These are phyloP conservation scores for Picathartes gymnocephalus DNA, from an alignment of 2,113 vertebrate species.

Conservation along the genomic window DNA sequence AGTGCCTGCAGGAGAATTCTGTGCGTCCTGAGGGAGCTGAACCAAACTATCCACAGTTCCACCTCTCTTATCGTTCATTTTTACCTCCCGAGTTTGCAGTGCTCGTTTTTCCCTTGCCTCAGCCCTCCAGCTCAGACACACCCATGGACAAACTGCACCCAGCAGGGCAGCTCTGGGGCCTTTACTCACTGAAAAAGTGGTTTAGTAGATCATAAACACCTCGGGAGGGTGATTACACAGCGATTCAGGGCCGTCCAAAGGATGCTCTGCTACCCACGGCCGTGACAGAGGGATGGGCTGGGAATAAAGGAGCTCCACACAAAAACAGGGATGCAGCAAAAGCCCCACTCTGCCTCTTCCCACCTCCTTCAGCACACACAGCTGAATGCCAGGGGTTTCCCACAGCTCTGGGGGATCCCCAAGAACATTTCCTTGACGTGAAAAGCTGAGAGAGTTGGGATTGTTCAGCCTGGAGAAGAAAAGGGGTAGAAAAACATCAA, in stretches of 20 bases:
- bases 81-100: not conserved
- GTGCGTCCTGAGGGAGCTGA: not conserved
- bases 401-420: not conserved
- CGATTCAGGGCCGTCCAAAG: accelerated
- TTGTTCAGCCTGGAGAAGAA: not conserved
- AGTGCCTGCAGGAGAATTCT: not conserved
- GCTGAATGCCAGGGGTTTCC: not conserved
- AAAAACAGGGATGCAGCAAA: accelerated
- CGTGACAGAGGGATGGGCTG: not conserved
- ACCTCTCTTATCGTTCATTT: not conserved
- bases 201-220: accelerated
- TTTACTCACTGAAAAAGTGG: not conserved
- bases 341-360: not conserved
- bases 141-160: accelerated
- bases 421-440: not conserved
- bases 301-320: not conserved
- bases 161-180: not conserved
- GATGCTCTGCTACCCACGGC: not conserved
- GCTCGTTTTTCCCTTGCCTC: not conserved
- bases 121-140: not conserved
- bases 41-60: not conserved
- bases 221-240: accelerated
- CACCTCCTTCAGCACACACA: not conserved
- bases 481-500: not conserved
- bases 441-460: not conserved